Percentiles rank a stretch among this genome's conserved stretches.
Evolutionary conservation across 2,888 invertebrate species (phyloP).

Genomic region (Melanophora roralis): DNA sequence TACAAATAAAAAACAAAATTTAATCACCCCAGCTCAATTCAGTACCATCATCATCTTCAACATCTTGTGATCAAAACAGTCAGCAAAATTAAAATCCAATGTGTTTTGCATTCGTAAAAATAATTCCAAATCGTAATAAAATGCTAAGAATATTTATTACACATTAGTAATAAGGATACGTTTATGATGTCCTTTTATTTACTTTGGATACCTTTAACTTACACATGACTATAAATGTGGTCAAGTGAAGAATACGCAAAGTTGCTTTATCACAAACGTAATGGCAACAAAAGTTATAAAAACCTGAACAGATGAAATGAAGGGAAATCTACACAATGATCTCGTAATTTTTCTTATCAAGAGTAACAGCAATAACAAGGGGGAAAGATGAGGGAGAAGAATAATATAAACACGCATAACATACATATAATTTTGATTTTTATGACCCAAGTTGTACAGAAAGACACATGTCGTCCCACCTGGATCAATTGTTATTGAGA

Average conservation of each 20-base stretch:
- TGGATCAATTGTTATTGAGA: conserved; percentile 70
- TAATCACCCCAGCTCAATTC: conserved; percentile 18
- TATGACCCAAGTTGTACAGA: conserved; percentile 65
- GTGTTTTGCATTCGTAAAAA: conserved; percentile 44
- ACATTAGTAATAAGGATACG: conserved; percentile 52
- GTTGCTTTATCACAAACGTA: conserved; percentile 60
- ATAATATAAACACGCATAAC: conserved; percentile 70
- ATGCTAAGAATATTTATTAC: conserved; percentile 59
- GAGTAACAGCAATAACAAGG: background rate
- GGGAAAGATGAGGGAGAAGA: background rate
- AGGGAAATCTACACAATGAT: background rate
- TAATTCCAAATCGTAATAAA: conserved; percentile 44
- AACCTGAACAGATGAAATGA: conserved; percentile 14
- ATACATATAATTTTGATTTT: conserved; percentile 75
- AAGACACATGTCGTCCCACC: conserved; percentile 72
- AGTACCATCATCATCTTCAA: background rate
- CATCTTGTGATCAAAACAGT: conserved; percentile 11
- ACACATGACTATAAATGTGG: background rate
- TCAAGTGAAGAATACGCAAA: conserved; percentile 41
- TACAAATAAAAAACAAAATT: conserved; percentile 9
- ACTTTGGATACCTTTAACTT: conserved; percentile 1
- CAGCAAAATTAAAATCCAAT: conserved; percentile 56
- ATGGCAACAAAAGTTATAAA: conserved; percentile 42
- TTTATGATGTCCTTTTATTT: conserved; percentile 37
- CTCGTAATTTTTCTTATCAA: background rate